Base-by-base conservation (phyloP, 1,140 invertebrate genomes). In the Platyura marginata region DNA sequence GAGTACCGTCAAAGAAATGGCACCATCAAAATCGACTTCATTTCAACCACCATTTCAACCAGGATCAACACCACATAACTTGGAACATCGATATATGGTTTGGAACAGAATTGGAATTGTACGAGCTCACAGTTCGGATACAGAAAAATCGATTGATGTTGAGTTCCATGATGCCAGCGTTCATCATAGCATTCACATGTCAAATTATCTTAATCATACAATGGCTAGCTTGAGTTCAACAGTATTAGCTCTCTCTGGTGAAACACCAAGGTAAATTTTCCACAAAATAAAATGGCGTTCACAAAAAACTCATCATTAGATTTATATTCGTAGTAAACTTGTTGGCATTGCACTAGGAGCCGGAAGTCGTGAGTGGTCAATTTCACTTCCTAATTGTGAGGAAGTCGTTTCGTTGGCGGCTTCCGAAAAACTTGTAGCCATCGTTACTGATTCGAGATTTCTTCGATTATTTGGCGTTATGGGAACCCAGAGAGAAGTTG, bases 161-260 rank as follows among this genome's bases (percentile, higher is more conserved):
- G 89, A 95, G 56, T 98, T 97, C 64, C 90, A 96, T 53, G 88
- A 97, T 65, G 72, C 79, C 0, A 71, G 75, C n/a, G 63, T 84
- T 29, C 89, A 97, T 65, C 89, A 93, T 62, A 74, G 83, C 5
- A 76, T 96, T 53, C 83, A 93, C 59, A 70, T 96, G 21, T 76
- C 74, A 49, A 97, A 95, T 66, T 75, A 79, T 52, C 62, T 78
- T 6, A 73, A 73, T 44, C 71, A 74, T 48, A 81, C 76, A 11
- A 77, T 97, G 69, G 91, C 86, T 20, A 78, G 81, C 35, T 55
- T 98, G 35, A 89, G 86, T 18, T 62, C 68, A 2, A 70, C 81
- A 44, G 86, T 80, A 25, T 59, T 94, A 3, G 75, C 80, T 1
- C 59, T 97, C 38, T 87, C 84, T n/a, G 76, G 75, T 56, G 74